These are phyloP conservation scores for Rotaria magnacalcarata DNA, from an alignment of 2,888 invertebrate species.

Conservation along the genomic window DNA sequence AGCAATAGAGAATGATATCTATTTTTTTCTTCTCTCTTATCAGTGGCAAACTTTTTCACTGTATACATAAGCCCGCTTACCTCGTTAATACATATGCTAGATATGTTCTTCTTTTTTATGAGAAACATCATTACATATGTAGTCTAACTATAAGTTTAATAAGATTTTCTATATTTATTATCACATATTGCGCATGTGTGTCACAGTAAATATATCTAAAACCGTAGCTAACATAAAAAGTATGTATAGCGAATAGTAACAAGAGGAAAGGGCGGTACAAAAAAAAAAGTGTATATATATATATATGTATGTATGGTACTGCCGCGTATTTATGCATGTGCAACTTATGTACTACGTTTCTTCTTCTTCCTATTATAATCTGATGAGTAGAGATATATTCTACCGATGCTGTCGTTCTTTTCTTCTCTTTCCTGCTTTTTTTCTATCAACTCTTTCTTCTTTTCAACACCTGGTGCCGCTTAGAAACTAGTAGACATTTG, in stretches of 20 bases:
- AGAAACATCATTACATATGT: no score
- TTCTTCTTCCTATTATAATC: constrained; percentile 1
- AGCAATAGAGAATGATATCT: no score
- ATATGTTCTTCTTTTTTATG: no score
- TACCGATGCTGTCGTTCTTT: neutral
- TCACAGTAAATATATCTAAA: neutral
- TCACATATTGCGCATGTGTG: neutral
- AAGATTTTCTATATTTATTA: neutral
- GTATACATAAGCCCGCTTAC: neutral
- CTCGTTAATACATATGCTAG: neutral
- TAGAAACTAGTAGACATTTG: neutral
- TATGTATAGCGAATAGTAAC: neutral
- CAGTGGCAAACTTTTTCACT: neutral
- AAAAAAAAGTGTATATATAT: neutral
- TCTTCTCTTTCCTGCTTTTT: neutral
- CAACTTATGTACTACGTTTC: constrained; percentile 18
- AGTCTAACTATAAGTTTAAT: no score
- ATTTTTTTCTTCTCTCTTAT: no score
- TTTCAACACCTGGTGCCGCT: constrained; percentile 19
- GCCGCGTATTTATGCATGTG: neutral
- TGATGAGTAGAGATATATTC: constrained; percentile 9
- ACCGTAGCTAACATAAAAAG: constrained; percentile 17
- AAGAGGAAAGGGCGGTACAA: neutral
- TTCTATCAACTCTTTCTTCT: constrained; percentile 4
- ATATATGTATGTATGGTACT: neutral